Evolutionary conservation across 2,888 invertebrate species (phyloP).

Genomic region (Microctonus hyperodae): DNA sequence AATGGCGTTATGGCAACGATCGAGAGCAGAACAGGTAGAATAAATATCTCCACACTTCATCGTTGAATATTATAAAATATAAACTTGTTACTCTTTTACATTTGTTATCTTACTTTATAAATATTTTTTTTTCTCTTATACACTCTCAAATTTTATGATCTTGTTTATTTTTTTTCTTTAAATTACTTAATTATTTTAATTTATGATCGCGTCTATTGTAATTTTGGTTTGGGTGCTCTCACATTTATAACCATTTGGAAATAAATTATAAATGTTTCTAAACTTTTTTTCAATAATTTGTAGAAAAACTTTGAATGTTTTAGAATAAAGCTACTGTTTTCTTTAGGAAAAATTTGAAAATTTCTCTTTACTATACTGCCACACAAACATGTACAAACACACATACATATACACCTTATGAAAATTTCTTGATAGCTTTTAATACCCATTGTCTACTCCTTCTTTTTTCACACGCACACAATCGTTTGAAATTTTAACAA

Average conservation of each 20-base stretch:
- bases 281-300: conserved; percentile 18
- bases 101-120: background rate
- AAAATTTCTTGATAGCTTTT: background rate
- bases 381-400: conserved; percentile 7
- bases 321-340: conserved; percentile 29
- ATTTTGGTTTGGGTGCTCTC: conserved; percentile 31
- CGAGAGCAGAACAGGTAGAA: conserved; percentile 56
- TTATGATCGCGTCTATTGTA: conserved; percentile 16
- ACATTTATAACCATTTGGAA: conserved; percentile 19
- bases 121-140: conserved; percentile 2
- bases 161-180: background rate
- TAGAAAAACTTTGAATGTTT: conserved; percentile 22
- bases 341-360: conserved; percentile 16
- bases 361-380: no score
- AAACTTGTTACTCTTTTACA: conserved; percentile 8
- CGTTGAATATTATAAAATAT: background rate
- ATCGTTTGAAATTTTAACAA: background rate
- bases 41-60: background rate
- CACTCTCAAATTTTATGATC: background rate
- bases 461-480: conserved; percentile 2
- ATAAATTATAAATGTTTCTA: background rate
- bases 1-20: conserved; percentile 65
- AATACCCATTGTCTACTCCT: conserved; percentile 8
- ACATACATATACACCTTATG: background rate
- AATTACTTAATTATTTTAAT: conserved; percentile 3